Evolutionary conservation across 2,113 vertebrate species (phyloP).

Genomic region (Istiophorus platypterus): DNA sequence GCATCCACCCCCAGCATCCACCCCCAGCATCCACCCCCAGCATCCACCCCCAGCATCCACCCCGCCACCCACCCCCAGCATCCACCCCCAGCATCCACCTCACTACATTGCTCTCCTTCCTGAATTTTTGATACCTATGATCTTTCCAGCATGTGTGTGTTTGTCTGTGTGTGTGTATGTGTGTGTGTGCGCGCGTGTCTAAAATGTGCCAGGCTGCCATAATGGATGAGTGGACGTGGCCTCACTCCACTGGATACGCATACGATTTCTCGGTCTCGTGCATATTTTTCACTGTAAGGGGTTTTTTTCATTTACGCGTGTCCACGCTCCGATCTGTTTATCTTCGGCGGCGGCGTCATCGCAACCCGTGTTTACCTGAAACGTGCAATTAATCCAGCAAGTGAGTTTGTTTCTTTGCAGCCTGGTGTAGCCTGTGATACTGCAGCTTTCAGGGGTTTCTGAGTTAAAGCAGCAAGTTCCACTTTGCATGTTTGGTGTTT

Average conservation of each 20-base stretch:
- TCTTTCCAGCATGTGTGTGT: constrained; percentile 38
- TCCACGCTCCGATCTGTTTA: constrained; percentile 56
- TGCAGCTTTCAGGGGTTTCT: neutral
- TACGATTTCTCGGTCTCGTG: constrained; percentile 52
- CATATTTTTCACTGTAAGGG: constrained; percentile 48
- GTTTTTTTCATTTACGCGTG: constrained; percentile 55
- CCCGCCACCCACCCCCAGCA: constrained; percentile 55
- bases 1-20: no score
- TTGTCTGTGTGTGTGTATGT: no score
- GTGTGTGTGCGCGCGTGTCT: constrained; percentile 45
- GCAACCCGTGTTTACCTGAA: constrained; percentile 8
- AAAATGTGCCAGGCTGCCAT: constrained; percentile 67
- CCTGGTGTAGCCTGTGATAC: neutral
- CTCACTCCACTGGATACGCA: constrained; percentile 68
- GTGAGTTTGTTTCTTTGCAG: neutral
- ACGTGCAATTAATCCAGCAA: no score
- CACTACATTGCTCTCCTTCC: constrained; percentile 68
- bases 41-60: no score
- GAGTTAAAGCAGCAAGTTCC: no score
- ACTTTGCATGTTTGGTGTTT: neutral
- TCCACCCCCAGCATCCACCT: constrained; percentile 6
- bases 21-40: no score
- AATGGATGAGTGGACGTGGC: constrained; percentile 66
- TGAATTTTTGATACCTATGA: constrained; percentile 82
- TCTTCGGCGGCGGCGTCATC: constrained; percentile 37